phyloP scores from a whole-genome alignment of 2,888 invertebrate species.

The Conomelus anceps region DNA sequence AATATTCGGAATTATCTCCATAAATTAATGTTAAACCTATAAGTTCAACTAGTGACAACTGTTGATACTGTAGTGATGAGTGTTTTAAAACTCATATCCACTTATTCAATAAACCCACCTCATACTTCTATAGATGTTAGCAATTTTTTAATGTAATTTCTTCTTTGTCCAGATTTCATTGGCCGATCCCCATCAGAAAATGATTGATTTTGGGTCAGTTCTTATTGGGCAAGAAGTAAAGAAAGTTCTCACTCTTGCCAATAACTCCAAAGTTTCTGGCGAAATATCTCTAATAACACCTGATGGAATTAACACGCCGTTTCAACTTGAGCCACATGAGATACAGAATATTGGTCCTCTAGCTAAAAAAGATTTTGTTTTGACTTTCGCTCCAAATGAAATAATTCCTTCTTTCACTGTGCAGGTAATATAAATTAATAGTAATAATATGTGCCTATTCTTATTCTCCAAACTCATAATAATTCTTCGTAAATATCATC shows the following conservation, averaged over 20 bases:
- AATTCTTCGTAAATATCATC: too few relatives aligned
- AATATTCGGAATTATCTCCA: too few relatives aligned
- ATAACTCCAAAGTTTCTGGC: not conserved
- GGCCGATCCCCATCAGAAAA: not conserved
- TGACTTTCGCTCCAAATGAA: not conserved
- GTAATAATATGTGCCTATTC: too few relatives aligned
- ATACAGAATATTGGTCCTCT: not conserved
- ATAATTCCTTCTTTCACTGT: not conserved
- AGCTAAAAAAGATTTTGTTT: not conserved
- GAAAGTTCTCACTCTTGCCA: not conserved
- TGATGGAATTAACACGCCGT: too few relatives aligned
- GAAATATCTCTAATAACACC: not conserved
- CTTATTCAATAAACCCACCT: too few relatives aligned
- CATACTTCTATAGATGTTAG: too few relatives aligned
- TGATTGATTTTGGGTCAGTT: not conserved
- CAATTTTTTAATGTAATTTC: too few relatives aligned
- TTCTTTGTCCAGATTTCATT: not conserved
- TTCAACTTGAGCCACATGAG: not conserved
- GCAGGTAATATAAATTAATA: not conserved
- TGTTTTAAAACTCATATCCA: too few relatives aligned
- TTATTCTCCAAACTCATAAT: too few relatives aligned
- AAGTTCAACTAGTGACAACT: too few relatives aligned
- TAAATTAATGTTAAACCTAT: too few relatives aligned
- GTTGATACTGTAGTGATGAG: too few relatives aligned
- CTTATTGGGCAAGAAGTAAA: not conserved